Evolutionary conservation across 1,140 invertebrate species (phyloP).

Genomic region (Scaptomyza pallida): DNA sequence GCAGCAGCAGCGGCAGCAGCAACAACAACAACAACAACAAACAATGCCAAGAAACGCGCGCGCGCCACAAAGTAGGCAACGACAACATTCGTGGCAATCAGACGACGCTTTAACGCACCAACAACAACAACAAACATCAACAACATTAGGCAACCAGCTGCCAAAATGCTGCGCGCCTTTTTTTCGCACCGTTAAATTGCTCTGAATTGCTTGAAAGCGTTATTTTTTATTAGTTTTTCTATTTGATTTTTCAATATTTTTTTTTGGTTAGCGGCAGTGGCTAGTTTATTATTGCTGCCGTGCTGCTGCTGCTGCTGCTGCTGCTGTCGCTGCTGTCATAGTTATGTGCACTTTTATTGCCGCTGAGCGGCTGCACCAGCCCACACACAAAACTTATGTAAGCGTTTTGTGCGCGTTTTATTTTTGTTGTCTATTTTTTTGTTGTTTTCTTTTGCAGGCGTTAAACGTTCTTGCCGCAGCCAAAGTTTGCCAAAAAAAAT

Average conservation of each 20-base stretch:
- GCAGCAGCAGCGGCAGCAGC: slow-evolving; percentile 17
- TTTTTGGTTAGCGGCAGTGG: background rate
- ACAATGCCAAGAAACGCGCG: slow-evolving; percentile 58
- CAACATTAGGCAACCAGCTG: slow-evolving; percentile 4
- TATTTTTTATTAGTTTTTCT: slow-evolving; percentile 11
- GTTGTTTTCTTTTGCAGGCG: slow-evolving; percentile 5
- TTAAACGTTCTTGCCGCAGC: background rate
- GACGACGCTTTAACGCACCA: slow-evolving; percentile 41
- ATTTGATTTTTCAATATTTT: slow-evolving; percentile 2
- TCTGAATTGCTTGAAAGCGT: background rate
- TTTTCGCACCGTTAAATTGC: slow-evolving; percentile 1
- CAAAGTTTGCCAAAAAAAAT: background rate
- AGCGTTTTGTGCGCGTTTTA: slow-evolving; percentile 58
- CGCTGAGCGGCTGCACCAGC: slow-evolving; percentile 23
- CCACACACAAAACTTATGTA: slow-evolving; percentile 61
- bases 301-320: slow-evolving; percentile 5
- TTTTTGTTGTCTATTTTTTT: slow-evolving; percentile 32
- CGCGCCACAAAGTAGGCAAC: slow-evolving; percentile 51
- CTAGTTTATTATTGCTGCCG: slow-evolving; percentile 9
- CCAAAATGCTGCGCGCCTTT: slow-evolving; percentile 40
- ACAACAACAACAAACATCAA: slow-evolving; percentile 11
- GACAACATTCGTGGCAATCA: slow-evolving; percentile 39
- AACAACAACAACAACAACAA: slow-evolving; percentile 11
- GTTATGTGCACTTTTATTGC: slow-evolving; percentile 34
- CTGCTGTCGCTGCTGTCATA: slow-evolving; percentile 11